Conservation (phyloP, 2,113 vertebrate genomes). For the Proterorhinus semilunaris region DNA sequence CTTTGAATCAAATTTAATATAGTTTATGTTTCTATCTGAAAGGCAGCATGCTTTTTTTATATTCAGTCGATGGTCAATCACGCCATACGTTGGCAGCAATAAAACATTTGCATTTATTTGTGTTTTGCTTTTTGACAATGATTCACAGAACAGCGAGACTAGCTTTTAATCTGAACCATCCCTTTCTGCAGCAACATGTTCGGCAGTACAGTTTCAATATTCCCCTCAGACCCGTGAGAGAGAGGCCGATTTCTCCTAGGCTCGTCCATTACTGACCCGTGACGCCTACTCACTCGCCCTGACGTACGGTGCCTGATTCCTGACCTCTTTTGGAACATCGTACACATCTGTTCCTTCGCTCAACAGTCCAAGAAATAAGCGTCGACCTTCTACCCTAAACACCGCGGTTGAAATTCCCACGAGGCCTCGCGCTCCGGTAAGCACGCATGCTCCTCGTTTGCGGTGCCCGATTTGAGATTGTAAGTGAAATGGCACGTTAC, state of each 20-base stretch:
- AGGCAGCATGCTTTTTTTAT: too few species aligned
- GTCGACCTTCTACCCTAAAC: slow-evolving; percentile 39
- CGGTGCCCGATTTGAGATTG: slow-evolving; percentile 31
- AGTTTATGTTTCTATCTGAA: too few species aligned
- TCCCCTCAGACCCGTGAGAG: background rate
- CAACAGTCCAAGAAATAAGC: slow-evolving; percentile 33
- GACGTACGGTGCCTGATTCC: slow-evolving; percentile 43
- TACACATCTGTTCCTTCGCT: slow-evolving; percentile 53
- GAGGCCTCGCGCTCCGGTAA: slow-evolving; percentile 24
- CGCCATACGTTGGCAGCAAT: too few species aligned
- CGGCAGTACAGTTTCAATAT: too few species aligned
- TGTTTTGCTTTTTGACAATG: too few species aligned
- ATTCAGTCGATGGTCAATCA: too few species aligned
- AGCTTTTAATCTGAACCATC: background rate
- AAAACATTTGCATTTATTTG: too few species aligned
- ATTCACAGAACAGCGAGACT: too few species aligned
- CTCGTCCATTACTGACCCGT: background rate
- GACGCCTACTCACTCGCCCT: slow-evolving; percentile 25
- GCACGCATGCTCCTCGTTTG: slow-evolving; percentile 26
- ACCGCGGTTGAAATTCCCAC: slow-evolving; percentile 11
- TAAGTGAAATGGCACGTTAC: slow-evolving; percentile 17
- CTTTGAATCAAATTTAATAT: too few species aligned
- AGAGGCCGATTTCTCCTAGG: too few species aligned
- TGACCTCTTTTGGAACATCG: slow-evolving; percentile 68
- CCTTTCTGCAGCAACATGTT: background rate